Conservation (phyloP, 2,888 invertebrate species). For the Ceratothoa steindachneri region DNA sequence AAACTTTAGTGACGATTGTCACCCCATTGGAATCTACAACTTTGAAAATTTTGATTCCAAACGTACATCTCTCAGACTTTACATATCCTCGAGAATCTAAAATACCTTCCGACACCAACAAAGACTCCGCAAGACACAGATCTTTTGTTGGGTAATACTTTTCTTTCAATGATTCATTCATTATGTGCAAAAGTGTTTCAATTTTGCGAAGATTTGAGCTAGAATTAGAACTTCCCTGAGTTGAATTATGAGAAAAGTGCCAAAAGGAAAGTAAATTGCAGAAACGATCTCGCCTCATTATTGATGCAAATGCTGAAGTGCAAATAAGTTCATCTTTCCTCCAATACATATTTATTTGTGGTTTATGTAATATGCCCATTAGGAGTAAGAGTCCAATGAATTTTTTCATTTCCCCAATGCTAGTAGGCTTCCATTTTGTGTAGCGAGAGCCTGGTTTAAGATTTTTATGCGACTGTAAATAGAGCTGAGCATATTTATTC, state of each 20-base stretch:
- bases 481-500: slow-evolving; percentile 6
- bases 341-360: too few species aligned
- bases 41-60: slow-evolving; percentile 22
- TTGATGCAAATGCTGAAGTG: not conserved
- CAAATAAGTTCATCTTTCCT: not conserved
- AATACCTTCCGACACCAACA: slow-evolving; percentile 17
- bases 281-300: too few species aligned
- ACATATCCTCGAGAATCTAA: slow-evolving; percentile 13
- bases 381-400: not conserved
- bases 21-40: not conserved
- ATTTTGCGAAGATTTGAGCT: not conserved
- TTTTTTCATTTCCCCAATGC: not conserved
- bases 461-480: not conserved
- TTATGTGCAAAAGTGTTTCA: not conserved
- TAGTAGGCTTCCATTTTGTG: not conserved
- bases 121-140: slow-evolving; percentile 9
- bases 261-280: not conserved
- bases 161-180: not conserved
- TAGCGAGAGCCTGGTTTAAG: not conserved
- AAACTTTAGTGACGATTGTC: not conserved
- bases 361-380: slow-evolving; percentile 9
- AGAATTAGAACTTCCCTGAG: too few species aligned
- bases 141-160: slow-evolving; percentile 14
- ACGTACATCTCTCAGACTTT: slow-evolving; percentile 16
- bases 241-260: not conserved